phyloP scores from a whole-genome alignment of 2,113 vertebrate genomes.

The Myotis lucifugus region DNA sequence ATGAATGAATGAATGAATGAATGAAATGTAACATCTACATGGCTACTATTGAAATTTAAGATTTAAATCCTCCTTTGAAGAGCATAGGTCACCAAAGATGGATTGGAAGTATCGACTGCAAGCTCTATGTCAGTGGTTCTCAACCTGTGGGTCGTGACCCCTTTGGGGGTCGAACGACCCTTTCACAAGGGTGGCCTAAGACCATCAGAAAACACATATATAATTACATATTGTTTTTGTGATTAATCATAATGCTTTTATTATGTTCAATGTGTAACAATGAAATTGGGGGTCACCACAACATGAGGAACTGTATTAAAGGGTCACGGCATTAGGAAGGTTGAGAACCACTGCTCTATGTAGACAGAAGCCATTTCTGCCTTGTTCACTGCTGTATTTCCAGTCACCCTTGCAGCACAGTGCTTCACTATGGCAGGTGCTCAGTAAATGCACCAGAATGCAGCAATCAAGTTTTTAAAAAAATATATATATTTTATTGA shows the following conservation, averaged over 20 bases:
- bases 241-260: no score
- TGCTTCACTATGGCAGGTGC: not conserved
- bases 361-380: not conserved
- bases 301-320: no score
- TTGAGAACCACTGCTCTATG: not conserved
- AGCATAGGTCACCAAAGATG: not conserved
- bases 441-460: not conserved
- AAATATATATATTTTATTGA: no score
- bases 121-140: not conserved
- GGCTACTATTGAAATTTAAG: not conserved
- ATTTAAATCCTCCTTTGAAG: not conserved
- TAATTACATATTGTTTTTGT: no score
- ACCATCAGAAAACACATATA: no score
- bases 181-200: no score
- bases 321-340: no score
- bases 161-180: no score
- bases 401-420: not conserved
- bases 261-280: no score
- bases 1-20: not conserved
- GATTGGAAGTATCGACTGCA: not conserved
- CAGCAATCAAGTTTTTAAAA: not conserved
- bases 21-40: not conserved
- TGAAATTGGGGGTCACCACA: no score
- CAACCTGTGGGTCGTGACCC: no score
- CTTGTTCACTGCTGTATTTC: not conserved